Evolutionary conservation across 2,888 invertebrate genomes (phyloP), one percentile per base, ranked within the genome.

Genomic region (Volucella bombylans): DNA sequence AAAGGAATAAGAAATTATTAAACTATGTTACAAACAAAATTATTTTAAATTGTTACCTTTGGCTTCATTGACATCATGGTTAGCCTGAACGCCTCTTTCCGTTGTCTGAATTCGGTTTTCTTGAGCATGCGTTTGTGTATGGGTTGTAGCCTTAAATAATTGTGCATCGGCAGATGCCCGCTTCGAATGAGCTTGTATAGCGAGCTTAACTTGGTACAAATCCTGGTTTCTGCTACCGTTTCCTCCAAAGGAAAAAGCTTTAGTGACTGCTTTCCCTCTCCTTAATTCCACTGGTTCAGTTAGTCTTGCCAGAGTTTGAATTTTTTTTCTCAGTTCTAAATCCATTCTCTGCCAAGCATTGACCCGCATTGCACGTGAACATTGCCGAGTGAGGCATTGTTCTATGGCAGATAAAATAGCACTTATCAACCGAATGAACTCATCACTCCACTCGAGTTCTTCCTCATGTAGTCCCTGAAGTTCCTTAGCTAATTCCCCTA

Each of bases 331-430:
- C 64, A 94, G 89, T 65, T 93, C 93, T 72, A 93, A 89, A 79
- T 95, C 95, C 93, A 95, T 93, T 88, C 94, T 93, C 50, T 94
- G 91, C 95, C 95, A 95, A 0, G 94, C 93, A 8, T 93, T 93
- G 10, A 94, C 94, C 41, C 94, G 92, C 87, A 94, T 94, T 4
- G 95, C 94, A 18, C 94, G 92, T 6, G 94, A 92, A 18, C 96
- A 95, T 88, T 96, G 95, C 23, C 95, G 93, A 9, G 95, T 94
- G 57, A 96, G 92, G 88, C 95, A 94, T 86, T 94, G 94, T 89
- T 96, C 96, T 41, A 95, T 93, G 55, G 94, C 93, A n/a, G 93
- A 91, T 72, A 94, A 93, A 72, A 96, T 92, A 78, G 94, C 94
- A 76, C 93, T 93, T 64, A 96, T 91, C 81, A 96, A 91, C 18